These are phyloP conservation scores for Peromyscus aztecus DNA, from an alignment of 2,797 vertebrate genomes.

Conservation along the genomic window DNA sequence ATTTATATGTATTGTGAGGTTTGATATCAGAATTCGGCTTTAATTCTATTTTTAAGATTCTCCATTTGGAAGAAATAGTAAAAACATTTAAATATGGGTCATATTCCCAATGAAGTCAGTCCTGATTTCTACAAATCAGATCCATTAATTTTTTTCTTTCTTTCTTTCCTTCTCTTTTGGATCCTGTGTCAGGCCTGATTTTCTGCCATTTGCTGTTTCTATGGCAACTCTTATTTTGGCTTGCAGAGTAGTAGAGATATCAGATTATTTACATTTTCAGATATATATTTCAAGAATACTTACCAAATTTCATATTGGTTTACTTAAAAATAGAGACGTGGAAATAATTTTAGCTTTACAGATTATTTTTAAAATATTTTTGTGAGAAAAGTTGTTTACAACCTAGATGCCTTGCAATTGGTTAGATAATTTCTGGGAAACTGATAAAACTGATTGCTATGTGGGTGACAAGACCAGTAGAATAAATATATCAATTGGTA, in stretches of 20 bases:
- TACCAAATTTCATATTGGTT: slow-evolving; percentile 67
- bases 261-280: slow-evolving; percentile 48
- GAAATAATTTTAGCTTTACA: not conserved
- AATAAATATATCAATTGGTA: slow-evolving; percentile 10
- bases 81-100: slow-evolving; percentile 78
- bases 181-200: slow-evolving; percentile 83
- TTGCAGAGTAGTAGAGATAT: slow-evolving; percentile 81
- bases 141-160: slow-evolving; percentile 70
- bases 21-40: not conserved
- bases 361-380: slow-evolving; percentile 27
- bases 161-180: slow-evolving; percentile 31
- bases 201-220: slow-evolving; percentile 88
- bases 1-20: not conserved
- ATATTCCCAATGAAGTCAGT: slow-evolving; percentile 76
- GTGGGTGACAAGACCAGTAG: not conserved
- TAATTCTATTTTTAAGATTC: slow-evolving; percentile 24
- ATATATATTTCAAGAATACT: slow-evolving; percentile 72
- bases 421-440: slow-evolving; percentile 37
- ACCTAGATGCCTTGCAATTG: not conserved
- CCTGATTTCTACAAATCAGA: slow-evolving; percentile 83
- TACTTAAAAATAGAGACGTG: not conserved
- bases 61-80: slow-evolving; percentile 73
- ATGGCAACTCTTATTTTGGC: slow-evolving; percentile 89
- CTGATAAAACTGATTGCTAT: not conserved
- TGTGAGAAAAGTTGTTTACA: slow-evolving; percentile 47